Evolutionary conservation across 2,888 invertebrate species (phyloP).

Genomic region (Nudaria mundana): DNA sequence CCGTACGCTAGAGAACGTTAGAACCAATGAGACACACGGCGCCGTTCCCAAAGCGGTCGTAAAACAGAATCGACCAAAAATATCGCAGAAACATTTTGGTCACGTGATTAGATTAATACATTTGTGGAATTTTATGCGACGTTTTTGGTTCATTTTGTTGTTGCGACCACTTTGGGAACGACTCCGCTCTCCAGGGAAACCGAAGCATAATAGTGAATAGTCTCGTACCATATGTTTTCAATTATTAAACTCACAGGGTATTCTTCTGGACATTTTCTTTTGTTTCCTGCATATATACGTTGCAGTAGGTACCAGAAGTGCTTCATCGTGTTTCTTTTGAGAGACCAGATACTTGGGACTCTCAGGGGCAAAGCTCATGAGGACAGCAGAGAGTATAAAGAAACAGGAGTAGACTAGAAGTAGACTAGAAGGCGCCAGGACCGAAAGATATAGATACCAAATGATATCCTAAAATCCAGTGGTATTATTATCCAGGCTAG

Average conservation of each 20-base stretch:
- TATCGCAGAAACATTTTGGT: too few species aligned
- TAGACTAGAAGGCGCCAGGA: conserved; percentile 91
- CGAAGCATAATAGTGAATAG: too few species aligned
- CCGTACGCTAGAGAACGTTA: too few species aligned
- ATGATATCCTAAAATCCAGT: conserved; percentile 58
- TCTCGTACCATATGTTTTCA: too few species aligned
- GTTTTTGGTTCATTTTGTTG: too few species aligned
- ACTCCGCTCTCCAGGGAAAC: too few species aligned
- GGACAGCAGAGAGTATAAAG: conserved; percentile 78
- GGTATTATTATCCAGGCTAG: conserved; percentile 86
- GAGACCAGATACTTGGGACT: conserved; percentile 89
- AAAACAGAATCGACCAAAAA: too few species aligned
- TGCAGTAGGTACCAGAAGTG: conserved; percentile 82
- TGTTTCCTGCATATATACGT: conserved; percentile 79
- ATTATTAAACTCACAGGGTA: conserved; percentile 72
- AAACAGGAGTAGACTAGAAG: conserved; percentile 82
- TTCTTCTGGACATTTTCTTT: conserved; percentile 53
- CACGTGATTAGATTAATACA: too few species aligned
- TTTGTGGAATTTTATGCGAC: too few species aligned
- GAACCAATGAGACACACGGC: too few species aligned
- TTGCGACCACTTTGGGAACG: too few species aligned
- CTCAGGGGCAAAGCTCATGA: conserved; percentile 84
- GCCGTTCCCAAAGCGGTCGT: too few species aligned
- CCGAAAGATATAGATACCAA: conserved; percentile 79
- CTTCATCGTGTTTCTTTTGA: conserved; percentile 82